Evolutionary conservation across 2,797 vertebrate species (phyloP).

Genomic region (Tinamus major): DNA sequence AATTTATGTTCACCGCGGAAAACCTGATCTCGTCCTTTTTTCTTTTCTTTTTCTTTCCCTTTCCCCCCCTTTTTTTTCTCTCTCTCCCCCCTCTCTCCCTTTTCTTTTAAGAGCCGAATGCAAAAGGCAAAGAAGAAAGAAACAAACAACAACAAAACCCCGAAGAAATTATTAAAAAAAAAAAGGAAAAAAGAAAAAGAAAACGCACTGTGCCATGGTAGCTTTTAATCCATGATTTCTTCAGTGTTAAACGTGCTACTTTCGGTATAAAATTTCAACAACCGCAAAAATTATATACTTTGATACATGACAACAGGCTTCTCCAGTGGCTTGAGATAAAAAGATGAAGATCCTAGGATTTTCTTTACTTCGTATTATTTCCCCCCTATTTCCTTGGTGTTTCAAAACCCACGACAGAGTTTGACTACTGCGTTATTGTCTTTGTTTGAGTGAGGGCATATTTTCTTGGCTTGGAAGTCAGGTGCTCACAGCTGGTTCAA

Average conservation of each 20-base stretch:
- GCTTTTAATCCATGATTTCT: slow-evolving; percentile 77
- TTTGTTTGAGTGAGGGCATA: slow-evolving; percentile 69
- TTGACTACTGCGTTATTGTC: slow-evolving; percentile 78
- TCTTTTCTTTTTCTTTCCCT: background rate
- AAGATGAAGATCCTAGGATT: slow-evolving; percentile 6
- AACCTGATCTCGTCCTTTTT: background rate
- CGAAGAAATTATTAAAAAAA: background rate
- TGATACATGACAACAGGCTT: slow-evolving; percentile 81
- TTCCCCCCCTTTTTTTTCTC: too few species aligned
- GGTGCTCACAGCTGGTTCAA: slow-evolving; percentile 85
- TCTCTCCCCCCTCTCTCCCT: background rate
- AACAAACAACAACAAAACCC: slow-evolving; percentile 17
- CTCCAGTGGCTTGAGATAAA: slow-evolving; percentile 82
- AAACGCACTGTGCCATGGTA: slow-evolving; percentile 84
- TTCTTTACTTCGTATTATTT: slow-evolving; percentile 41
- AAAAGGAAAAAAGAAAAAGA: slow-evolving; percentile 25
- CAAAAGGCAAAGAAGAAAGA: slow-evolving; percentile 18
- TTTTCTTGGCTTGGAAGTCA: slow-evolving; percentile 80
- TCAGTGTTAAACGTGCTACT: slow-evolving; percentile 80
- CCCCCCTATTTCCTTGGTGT: slow-evolving; percentile 72
- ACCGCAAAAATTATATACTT: background rate
- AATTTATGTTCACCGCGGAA: slow-evolving; percentile 11
- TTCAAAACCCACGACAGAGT: slow-evolving; percentile 73
- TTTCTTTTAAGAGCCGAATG: background rate
- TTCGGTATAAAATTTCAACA: slow-evolving; percentile 62